Percentiles rank a stretch among this genome's conserved stretches.
Conservation (phyloP, 2,113 vertebrate genomes). For the Leptobrachium leishanense region DNA sequence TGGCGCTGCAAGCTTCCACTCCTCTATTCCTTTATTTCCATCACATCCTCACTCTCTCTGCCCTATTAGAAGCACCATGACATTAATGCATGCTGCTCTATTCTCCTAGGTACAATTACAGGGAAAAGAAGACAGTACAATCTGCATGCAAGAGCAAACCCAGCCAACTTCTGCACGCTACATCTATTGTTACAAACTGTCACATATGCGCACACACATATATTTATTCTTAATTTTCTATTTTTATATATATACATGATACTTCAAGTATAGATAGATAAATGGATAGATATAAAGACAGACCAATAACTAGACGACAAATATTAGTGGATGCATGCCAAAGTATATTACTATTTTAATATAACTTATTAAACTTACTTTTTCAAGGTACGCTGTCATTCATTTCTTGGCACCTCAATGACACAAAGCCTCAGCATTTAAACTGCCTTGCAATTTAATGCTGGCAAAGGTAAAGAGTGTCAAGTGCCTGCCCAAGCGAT, state of each 20-base stretch:
- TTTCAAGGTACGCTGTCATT: constrained; percentile 35
- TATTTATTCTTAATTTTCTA: not conserved
- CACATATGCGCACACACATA: not conserved
- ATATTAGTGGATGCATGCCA: not conserved
- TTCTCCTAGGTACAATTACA: constrained; percentile 73
- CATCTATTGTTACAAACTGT: constrained; percentile 5
- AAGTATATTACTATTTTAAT: not conserved
- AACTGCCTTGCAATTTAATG: constrained; percentile 56
- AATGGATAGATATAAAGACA: not conserved
- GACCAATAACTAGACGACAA: not conserved
- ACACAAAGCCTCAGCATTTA: constrained; percentile 52
- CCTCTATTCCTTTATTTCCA: constrained; percentile 16
- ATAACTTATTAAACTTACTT: constrained; percentile 17
- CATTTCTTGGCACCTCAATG: constrained; percentile 50
- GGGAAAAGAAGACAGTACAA: constrained; percentile 71
- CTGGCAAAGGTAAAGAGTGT: constrained; percentile 56
- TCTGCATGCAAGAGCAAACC: constrained; percentile 50
- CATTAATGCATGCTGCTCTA: constrained; percentile 62
- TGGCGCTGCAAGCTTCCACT: constrained; percentile 9
- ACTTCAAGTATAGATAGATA: not conserved
- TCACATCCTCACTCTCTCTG: constrained; percentile 48
- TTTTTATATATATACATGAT: constrained; percentile 6
- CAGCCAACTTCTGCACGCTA: not conserved
- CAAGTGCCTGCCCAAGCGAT: constrained; percentile 45
- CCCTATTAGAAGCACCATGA: constrained; percentile 62